These are phyloP conservation scores for Coelopa pilipes DNA, from an alignment of 2,888 invertebrate species.

Conservation along the genomic window DNA sequence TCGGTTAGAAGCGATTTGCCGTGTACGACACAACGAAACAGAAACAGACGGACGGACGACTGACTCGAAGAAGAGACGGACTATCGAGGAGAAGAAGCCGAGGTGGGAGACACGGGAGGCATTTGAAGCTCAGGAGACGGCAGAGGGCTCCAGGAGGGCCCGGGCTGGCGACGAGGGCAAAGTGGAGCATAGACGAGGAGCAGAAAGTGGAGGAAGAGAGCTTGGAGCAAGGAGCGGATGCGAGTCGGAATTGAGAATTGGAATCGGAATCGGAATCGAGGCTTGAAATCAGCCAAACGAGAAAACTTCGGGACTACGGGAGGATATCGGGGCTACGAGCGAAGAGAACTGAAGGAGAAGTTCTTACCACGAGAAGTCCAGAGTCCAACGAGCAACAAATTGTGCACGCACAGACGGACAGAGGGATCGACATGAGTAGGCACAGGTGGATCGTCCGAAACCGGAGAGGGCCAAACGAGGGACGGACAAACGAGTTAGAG, in stretches of 20 bases:
- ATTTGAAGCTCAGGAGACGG: not conserved
- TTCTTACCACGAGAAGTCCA: no score
- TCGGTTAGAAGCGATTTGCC: no score
- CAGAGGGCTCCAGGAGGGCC: constrained; percentile 1
- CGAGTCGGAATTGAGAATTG: no score
- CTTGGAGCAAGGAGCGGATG: constrained; percentile 2
- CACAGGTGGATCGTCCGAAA: no score
- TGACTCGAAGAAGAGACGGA: not conserved
- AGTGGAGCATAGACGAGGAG: not conserved
- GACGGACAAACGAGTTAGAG: no score
- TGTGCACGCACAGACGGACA: not conserved
- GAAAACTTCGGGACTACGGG: no score
- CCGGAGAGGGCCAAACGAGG: no score
- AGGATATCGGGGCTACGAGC: no score
- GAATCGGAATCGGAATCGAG: no score
- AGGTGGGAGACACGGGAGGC: not conserved
- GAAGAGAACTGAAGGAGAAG: no score
- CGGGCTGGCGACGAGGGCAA: not conserved
- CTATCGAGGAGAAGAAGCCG: not conserved
- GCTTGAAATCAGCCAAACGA: no score
- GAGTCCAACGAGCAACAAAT: no score
- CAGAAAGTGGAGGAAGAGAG: not conserved
- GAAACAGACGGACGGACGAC: not conserved
- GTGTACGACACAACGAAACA: not conserved
- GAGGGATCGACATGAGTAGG: not conserved